Base-by-base conservation (phyloP, 2,113 vertebrate genomes). In the Athene noctua region DNA sequence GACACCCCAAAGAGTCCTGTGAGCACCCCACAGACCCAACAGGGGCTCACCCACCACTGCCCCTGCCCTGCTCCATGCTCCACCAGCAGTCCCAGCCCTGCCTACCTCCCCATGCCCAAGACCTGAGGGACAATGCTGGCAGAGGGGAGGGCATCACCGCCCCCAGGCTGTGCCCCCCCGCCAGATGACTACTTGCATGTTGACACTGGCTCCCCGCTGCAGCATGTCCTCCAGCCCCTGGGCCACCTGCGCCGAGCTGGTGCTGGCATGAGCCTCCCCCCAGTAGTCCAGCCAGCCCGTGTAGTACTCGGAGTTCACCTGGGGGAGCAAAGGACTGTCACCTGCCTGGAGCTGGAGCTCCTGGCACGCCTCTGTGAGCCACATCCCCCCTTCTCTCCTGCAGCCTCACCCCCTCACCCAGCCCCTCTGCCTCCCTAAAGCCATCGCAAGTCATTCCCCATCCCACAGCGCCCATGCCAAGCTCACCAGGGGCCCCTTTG, bases 251-350 rank as follows among this genome's bases (percentile, higher is more conserved):
- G 58, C 72, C 2, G 96, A 36, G 13, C 98, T 96, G 82, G 97
- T 98, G 42, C 93, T 96, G 22, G 99, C 98, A 3, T 99, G 99
- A 5, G 95, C 97, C 72, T 98, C 98, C 15, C 99, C 99, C 99
- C 99, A 99, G 98, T 99, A 99, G 96, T 99, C 99, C 98, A 99
- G 96, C 99, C 99, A 99, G 57, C 99, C 99, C 0, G 99, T 99
- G 95, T 99, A 99, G 97, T 99, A 99, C 97, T 99, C 99, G 0
- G 99, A 99, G 97, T 99, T 99, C 74, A 99, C 99, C 99, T 99
- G 94, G 14, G 93, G 80, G 63, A 80, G 59, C 46, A 92, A 91
- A 36, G 17, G 13, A 72, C 20, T 34, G 68, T 95, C 58, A 87
- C 27, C 40, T 20, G 30, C 26, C 2, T 1, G 1, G n/a, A 59